Evolutionary conservation across 2,888 invertebrate genomes (phyloP).

Genomic region (Pammene fasciana): DNA sequence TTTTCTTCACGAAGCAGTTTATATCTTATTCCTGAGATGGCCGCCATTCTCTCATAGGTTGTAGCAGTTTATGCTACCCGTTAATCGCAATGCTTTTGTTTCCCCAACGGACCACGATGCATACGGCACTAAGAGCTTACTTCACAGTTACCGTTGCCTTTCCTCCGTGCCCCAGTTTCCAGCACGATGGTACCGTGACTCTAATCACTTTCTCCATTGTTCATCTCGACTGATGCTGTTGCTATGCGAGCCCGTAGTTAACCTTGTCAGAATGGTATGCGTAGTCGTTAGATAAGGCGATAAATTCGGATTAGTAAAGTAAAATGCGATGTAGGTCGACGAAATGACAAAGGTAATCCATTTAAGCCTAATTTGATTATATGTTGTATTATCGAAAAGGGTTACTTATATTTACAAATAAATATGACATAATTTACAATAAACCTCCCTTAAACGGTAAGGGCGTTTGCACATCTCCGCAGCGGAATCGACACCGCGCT

Average conservation of each 20-base stretch:
- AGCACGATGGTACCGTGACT: slow-evolving; percentile 18
- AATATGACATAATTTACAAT: too few relatives aligned
- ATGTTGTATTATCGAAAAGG: too few relatives aligned
- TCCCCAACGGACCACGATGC: slow-evolving; percentile 6
- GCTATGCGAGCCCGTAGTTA: slow-evolving; percentile 9
- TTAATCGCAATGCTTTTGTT: slow-evolving; percentile 19
- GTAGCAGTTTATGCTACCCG: too few relatives aligned
- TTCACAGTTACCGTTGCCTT: slow-evolving; percentile 37
- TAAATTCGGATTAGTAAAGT: neutral
- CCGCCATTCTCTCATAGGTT: too few relatives aligned
- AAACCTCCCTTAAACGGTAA: too few relatives aligned
- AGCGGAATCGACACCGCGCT: too few relatives aligned
- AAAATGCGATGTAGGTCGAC: neutral
- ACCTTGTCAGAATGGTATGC: slow-evolving; percentile 5
- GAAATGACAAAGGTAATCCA: too few relatives aligned
- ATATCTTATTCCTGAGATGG: too few relatives aligned
- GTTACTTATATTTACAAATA: too few relatives aligned
- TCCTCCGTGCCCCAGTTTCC: slow-evolving; percentile 37
- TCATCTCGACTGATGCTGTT: slow-evolving; percentile 19
- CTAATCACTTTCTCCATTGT: slow-evolving; percentile 41
- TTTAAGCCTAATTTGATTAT: too few relatives aligned
- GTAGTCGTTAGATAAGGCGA: neutral
- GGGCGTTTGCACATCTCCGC: too few relatives aligned
- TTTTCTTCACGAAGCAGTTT: too few relatives aligned
- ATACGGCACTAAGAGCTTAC: slow-evolving; percentile 12